Evolutionary conservation across 1,140 invertebrate species (phyloP), one percentile per base, ranked within the genome.

Genomic region (Homarus americanus): DNA sequence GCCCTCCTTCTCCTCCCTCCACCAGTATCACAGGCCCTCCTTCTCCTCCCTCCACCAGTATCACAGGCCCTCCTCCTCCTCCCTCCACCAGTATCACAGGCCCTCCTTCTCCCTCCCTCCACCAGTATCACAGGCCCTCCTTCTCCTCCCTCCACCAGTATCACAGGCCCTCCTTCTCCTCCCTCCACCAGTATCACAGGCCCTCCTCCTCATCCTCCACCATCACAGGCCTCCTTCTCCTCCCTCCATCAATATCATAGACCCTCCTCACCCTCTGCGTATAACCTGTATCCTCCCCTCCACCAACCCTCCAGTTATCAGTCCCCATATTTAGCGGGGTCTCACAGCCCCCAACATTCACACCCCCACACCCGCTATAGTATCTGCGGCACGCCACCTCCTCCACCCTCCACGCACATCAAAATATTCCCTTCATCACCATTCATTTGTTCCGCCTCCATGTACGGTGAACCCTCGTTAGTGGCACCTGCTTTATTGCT

Each of bases 361-460:
- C 63, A 66, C 63, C 63, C 63, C 63, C 63, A 32, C 20, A 66
- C 63, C n/a, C n/a, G n/a, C 63, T n/a, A 66, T 66, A 66, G n/a
- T n/a, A n/a, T 49, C 5, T 66, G 63, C n/a, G 63, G 63, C 20
- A 32, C 4, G 5, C 24, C n/a, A 7, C 63, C n/a, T 20, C n/a
- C 63, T 66, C n/a, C 63, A 66, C 3, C 63, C 63, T 66, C 0
- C n/a, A 10, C 15, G 15, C 15, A 20, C 15, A 20, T 20, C 15
- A 58, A 58, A 66, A 66, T 32, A 66, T 66, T 66, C 32, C 63
- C 32, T 32, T 66, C 63, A 66, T 66, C 63, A 32, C 63, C 63
- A 66, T 66, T 66, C 63, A 66, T 66, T 32, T 66, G 63, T 7
- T 28, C 3, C 63, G 24, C 2, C 24, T 3, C 63, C 63, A 66